Conservation (phyloP, 2,797 vertebrate genomes). For the Phataginus tetradactyla region DNA sequence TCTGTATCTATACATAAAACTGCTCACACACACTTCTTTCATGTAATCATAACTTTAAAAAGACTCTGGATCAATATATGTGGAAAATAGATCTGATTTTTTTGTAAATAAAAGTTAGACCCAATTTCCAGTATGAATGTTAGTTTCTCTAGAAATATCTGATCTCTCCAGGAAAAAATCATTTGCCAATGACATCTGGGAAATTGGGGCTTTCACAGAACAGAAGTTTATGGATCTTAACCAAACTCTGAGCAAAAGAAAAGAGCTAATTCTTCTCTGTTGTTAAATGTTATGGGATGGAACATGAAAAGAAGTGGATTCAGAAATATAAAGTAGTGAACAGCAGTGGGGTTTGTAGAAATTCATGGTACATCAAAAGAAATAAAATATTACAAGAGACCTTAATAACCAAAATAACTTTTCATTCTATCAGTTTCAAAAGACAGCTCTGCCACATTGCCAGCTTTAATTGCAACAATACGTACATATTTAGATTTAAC, state of each 20-base stretch:
- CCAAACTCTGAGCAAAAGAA: constrained; percentile 31
- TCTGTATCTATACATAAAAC: constrained; percentile 32
- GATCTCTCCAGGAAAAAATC: constrained; percentile 31
- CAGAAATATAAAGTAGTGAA: constrained; percentile 23
- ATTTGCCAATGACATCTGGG: constrained; percentile 48
- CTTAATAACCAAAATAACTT: constrained; percentile 71
- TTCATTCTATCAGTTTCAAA: constrained; percentile 67
- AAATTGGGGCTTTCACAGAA: constrained; percentile 34
- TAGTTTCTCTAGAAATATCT: constrained; percentile 58
- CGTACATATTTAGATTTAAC: constrained; percentile 71
- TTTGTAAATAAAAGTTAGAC: constrained; percentile 26
- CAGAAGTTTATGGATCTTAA: constrained; percentile 26
- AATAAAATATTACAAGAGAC: constrained; percentile 51
- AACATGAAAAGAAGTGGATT: constrained; percentile 41
- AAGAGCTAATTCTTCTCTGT: constrained; percentile 12
- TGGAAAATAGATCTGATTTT: constrained; percentile 50
- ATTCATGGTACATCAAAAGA: constrained; percentile 47
- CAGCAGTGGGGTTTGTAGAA: constrained; percentile 60
- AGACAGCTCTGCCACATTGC: constrained; percentile 69
- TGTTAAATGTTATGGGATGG: constrained; percentile 19
- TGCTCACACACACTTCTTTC: constrained; percentile 56
- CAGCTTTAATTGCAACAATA: constrained; percentile 84
- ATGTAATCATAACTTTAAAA: constrained; percentile 51
- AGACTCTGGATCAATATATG: constrained; percentile 38
- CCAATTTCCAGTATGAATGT: constrained; percentile 58